These are phyloP conservation scores for Charaxes varanes DNA, from an alignment of 1,140 invertebrate genomes.

Conservation along the genomic window DNA sequence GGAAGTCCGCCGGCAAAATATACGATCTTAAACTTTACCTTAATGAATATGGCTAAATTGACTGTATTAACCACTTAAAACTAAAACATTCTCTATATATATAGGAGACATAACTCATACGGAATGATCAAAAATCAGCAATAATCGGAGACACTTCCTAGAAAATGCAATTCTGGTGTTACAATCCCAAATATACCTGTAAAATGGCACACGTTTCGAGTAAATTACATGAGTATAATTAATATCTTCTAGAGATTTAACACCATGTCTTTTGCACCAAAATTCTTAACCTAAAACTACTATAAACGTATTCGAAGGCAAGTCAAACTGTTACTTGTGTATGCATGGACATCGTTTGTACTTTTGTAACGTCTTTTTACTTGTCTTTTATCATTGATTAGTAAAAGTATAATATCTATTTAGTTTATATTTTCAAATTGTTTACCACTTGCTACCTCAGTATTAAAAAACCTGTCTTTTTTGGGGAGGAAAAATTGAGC, in stretches of 20 bases:
- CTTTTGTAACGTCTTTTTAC: slow-evolving; percentile 15
- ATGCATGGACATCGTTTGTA: slow-evolving; percentile 24
- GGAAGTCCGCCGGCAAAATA: slow-evolving; percentile 21
- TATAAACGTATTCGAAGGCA: slow-evolving; percentile 22
- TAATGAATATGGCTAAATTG: slow-evolving; percentile 45
- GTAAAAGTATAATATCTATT: slow-evolving; percentile 4
- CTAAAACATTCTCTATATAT: slow-evolving; percentile 25
- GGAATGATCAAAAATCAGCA: slow-evolving; percentile 14
- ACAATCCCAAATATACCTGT: slow-evolving; percentile 23
- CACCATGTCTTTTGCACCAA: slow-evolving; percentile 36
- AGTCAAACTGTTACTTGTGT: slow-evolving; percentile 15
- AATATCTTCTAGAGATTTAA: slow-evolving; percentile 27
- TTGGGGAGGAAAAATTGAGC: slow-evolving; percentile 13
- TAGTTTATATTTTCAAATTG: slow-evolving; percentile 6
- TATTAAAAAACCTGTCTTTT: slow-evolving; percentile 3
- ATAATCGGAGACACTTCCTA: slow-evolving; percentile 17
- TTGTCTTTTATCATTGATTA: slow-evolving; percentile 12
- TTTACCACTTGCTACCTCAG: slow-evolving; percentile 1
- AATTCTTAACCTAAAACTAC: slow-evolving; percentile 27
- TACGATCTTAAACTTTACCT: slow-evolving; percentile 13
- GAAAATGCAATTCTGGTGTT: slow-evolving; percentile 32
- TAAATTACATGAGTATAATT: slow-evolving; percentile 39
- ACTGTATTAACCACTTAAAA: slow-evolving; percentile 30
- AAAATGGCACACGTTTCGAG: slow-evolving; percentile 51
- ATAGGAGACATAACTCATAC: slow-evolving; percentile 16